A percentile compares a stretch with the other conserved stretches of the same genome.
Evolutionary conservation across 2,888 invertebrate species (phyloP).

Genomic region (Axea sp.): DNA sequence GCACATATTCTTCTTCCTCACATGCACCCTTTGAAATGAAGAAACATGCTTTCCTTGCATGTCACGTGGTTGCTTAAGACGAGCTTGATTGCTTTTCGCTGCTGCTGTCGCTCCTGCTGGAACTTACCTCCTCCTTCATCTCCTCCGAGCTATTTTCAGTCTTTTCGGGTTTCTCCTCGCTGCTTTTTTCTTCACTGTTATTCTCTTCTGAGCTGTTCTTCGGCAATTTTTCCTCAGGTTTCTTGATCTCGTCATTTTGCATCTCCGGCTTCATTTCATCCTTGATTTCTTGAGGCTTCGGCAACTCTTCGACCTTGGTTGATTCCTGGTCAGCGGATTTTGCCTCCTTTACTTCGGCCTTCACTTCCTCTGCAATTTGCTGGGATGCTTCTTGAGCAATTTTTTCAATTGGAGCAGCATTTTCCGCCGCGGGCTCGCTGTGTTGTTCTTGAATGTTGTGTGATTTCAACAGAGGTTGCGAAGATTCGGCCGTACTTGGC

Average conservation of each 20-base stretch:
- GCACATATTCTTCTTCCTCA: constrained; percentile 67
- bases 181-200: constrained; percentile 63
- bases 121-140: constrained; percentile 55
- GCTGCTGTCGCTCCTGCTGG: constrained; percentile 61
- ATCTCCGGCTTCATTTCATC: constrained; percentile 64
- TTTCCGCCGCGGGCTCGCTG: constrained; percentile 30
- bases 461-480: constrained; percentile 28
- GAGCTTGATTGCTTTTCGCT: constrained; percentile 58
- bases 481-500: constrained; percentile 5
- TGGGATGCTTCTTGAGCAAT: constrained; percentile 29
- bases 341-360: constrained; percentile 59
- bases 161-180: constrained; percentile 55
- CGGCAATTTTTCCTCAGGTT: constrained; percentile 54
- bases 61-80: constrained; percentile 67
- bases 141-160: constrained; percentile 55
- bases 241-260: constrained; percentile 63
- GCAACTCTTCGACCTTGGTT: constrained; percentile 76
- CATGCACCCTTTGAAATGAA: constrained; percentile 66
- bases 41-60: constrained; percentile 63
- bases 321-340: constrained; percentile 67
- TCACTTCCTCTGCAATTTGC: constrained; percentile 43
- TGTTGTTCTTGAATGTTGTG: constrained; percentile 38
- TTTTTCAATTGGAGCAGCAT: constrained; percentile 30
- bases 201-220: constrained; percentile 60
- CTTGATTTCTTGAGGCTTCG: constrained; percentile 73